Conservation (phyloP, 1,140 invertebrate species). For the Bombus waltoni region DNA sequence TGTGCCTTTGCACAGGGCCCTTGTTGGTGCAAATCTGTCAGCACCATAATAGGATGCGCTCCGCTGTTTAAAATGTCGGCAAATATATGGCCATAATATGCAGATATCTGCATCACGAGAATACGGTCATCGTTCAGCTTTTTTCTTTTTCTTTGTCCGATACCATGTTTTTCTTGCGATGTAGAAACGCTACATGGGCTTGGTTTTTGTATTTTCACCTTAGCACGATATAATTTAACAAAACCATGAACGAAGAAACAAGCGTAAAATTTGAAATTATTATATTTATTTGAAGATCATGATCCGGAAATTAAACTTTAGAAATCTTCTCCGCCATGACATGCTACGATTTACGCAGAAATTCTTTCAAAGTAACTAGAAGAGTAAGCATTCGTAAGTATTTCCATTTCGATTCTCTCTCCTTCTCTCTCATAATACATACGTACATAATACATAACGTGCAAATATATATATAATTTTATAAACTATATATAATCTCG, state of each 20-base stretch:
- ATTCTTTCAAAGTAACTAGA: too few relatives aligned
- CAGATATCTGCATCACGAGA: slow-evolving; percentile 37
- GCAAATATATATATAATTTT: too few relatives aligned
- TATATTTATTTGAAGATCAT: not conserved
- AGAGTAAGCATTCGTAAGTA: too few relatives aligned
- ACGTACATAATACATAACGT: too few relatives aligned
- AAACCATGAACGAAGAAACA: too few relatives aligned
- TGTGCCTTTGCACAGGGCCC: not conserved
- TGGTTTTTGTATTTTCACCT: not conserved
- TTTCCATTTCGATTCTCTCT: too few relatives aligned
- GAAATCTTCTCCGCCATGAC: too few relatives aligned
- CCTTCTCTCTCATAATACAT: too few relatives aligned
- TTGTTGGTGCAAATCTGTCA: slow-evolving; percentile 47
- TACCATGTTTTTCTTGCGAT: not conserved
- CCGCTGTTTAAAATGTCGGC: slow-evolving; percentile 52
- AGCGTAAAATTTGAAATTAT: not conserved
- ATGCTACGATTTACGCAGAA: too few relatives aligned
- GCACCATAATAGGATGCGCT: slow-evolving; percentile 53
- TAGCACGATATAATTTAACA: not conserved
- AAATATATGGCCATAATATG: slow-evolving; percentile 62
- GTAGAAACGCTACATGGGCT: not conserved
- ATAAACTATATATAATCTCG: too few relatives aligned
- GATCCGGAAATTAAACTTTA: too few relatives aligned
- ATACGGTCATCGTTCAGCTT: slow-evolving; percentile 32
- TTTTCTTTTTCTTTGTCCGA: not conserved